Evolutionary conservation across 2,113 vertebrate genomes (phyloP), one percentile per base, ranked within the genome.

Genomic region (Hirundichthys speculiger): DNA sequence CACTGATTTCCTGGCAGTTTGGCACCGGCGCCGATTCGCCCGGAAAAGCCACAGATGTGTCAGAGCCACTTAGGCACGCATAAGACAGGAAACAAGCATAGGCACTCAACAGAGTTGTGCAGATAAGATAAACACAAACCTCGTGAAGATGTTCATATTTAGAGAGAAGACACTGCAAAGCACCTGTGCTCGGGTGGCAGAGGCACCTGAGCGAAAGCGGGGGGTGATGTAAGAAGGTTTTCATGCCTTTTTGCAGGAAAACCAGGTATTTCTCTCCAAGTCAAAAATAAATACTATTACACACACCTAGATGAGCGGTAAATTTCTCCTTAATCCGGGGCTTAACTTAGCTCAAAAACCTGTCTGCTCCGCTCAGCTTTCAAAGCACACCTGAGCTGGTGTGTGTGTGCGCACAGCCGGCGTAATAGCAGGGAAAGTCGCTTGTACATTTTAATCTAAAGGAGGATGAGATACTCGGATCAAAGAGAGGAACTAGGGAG

Each of bases 1-100:
- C 85, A 79, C 83, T 87, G 88, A 91, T 90, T 89, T 87, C 83
- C 75, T 88, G 83, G 79, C 86, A 79, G 81, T 79, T 86, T 86
- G 84, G 83, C 82, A 84, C 57, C 63, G 55, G 83, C 43, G 82
- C 64, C 51, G 77, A 81, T 80, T 83, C 40, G 78, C 77, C 75
- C 79, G 81, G 81, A 88, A 86, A 91, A 85, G 85, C 82, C 79
- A 88, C 79, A 79, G 77, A 83, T 77, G 81, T 82, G 83, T 90
- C 88, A 86, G 73, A 86, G 71, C 34, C 56, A 72, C 65, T 86
- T 86, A 88, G 78, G 54, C 73, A 73, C 30, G 63, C 74, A 47
- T 72, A 70, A 72, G 61, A 79, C 43, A 66, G 45, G 65, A 39
- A 55, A 50, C 58, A 68, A 21, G 15, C 65, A 42, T 19, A 64